phyloP scores from a whole-genome alignment of 2,888 invertebrate species.

The Drosophila colorata region DNA sequence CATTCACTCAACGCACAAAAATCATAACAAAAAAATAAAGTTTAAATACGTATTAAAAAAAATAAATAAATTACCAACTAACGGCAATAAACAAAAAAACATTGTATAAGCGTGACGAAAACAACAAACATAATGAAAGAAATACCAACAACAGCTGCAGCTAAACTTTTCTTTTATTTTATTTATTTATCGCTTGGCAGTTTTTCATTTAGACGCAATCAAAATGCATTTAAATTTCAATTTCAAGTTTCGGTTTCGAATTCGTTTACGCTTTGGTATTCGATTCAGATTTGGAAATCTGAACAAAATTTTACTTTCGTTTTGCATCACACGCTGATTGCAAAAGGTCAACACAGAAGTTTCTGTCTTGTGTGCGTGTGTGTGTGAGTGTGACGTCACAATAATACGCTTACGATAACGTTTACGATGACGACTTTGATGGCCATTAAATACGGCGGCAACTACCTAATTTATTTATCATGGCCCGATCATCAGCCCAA shows the following conservation, averaged over 20 bases:
- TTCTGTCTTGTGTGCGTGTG: constrained; percentile 17
- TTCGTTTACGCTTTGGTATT: constrained; percentile 2
- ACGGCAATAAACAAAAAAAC: constrained; percentile 21
- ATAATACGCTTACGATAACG: constrained; percentile 19
- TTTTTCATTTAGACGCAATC: constrained; percentile 61
- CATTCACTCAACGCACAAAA: constrained; percentile 9
- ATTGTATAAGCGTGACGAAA: constrained; percentile 75
- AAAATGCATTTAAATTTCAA: constrained; percentile 68
- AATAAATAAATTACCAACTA: constrained; percentile 21
- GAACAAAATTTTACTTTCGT: constrained; percentile 33
- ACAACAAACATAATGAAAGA: constrained; percentile 26
- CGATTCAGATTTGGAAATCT: constrained; percentile 41
- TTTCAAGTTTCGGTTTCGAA: constrained; percentile 50
- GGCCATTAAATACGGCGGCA: constrained; percentile 22
- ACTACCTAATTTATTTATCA: constrained; percentile 35
- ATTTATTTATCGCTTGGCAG: constrained; percentile 52
- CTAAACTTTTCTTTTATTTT: constrained; percentile 47
- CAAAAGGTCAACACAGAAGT: constrained; percentile 46
- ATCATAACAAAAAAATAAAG: constrained; percentile 11
- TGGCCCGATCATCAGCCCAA: constrained; percentile 20
- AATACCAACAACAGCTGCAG: constrained; percentile 18
- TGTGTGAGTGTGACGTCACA: constrained; percentile 43
- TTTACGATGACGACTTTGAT: constrained; percentile 18
- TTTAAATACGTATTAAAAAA: constrained; percentile 16
- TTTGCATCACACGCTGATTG: constrained; percentile 42